phyloP scores from a whole-genome alignment of 2,888 invertebrate genomes.

The Julus scanicus region DNA sequence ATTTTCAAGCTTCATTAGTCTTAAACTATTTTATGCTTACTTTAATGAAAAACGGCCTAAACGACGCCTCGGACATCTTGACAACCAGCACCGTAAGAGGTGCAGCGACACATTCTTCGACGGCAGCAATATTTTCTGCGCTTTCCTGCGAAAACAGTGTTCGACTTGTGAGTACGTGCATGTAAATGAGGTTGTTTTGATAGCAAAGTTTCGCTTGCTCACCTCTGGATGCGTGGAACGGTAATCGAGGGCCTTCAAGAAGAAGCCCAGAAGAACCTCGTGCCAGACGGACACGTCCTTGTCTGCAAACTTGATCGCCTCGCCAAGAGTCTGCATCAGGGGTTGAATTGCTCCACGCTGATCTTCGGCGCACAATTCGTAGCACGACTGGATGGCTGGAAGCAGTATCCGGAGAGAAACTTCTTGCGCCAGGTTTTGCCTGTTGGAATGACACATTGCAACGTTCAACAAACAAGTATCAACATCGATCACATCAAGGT shows the following conservation, averaged over 20 bases:
- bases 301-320: constrained; percentile 75
- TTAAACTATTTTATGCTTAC: constrained; percentile 60
- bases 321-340: constrained; percentile 80
- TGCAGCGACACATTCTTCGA: constrained; percentile 81
- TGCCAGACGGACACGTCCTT: constrained; percentile 76
- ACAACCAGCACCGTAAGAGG: constrained; percentile 83
- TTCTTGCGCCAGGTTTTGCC: constrained; percentile 63
- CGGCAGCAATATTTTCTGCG: constrained; percentile 69
- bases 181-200: neutral
- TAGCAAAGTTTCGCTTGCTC: neutral
- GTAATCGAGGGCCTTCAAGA: constrained; percentile 71
- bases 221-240: constrained; percentile 59
- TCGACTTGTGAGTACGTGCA: neutral
- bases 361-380: constrained; percentile 73
- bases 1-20: neutral
- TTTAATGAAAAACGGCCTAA: constrained; percentile 84
- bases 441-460: constrained; percentile 57
- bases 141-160: constrained; percentile 58
- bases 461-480: neutral
- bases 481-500: constrained; percentile 13
- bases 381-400: constrained; percentile 77
- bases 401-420: constrained; percentile 80
- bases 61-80: constrained; percentile 88
- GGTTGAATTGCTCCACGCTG: constrained; percentile 70
- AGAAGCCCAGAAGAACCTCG: constrained; percentile 78